Evolutionary conservation across 30 jellyfish, hydroid and myxozoan genomes (phyloP), one percentile per base, ranked within the genome.

Genomic region (Sanderia malayensis): DNA sequence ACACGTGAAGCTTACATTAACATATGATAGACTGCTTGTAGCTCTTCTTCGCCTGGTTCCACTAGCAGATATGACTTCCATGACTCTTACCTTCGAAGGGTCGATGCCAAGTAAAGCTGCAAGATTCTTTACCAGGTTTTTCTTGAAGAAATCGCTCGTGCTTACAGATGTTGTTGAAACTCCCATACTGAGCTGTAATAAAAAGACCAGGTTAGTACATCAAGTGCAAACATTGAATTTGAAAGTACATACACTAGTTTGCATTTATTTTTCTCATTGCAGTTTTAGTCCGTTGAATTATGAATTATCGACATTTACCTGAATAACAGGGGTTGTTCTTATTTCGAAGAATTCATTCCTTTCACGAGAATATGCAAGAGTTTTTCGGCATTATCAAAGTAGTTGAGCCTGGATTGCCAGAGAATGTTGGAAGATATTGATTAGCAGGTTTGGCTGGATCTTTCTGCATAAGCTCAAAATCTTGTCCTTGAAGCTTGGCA

Each of bases 21-120:
- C 58, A 34, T 57, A 60, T 28, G 93, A 33, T 9, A 61, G 45
- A 67, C 18, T 24, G 17, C 79, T 81, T 3, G 96, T 20, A n/a
- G 89, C 58, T 90, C 96, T 62, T 45, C 91, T 73, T 69, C 79
- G 81, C 13, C 96, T 72, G 15, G 85, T 47, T 34, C 88, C 80
- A 18, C 86, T 86, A 11, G 98, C 96, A n/a, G 93, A 53, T 18
- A 85, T 71, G 23, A 92, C 87, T 10, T 85, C 86, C 93, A 85
- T 74, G 17, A 92, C 74, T 22, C 96, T 82, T 19, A 92, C 85
- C 26, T 75, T 64, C 6, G 84, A 33, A n/a, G 26, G 31, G 46
- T 67, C 88, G 27, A 92, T 85, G 58, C 94, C 86, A 37, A 92
- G 69, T 32, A 92, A 73, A 27, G 92, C 96, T 27, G 98, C 98